phyloP scores from a whole-genome alignment of 2,888 invertebrate genomes.

The Microctonus hyperodae region DNA sequence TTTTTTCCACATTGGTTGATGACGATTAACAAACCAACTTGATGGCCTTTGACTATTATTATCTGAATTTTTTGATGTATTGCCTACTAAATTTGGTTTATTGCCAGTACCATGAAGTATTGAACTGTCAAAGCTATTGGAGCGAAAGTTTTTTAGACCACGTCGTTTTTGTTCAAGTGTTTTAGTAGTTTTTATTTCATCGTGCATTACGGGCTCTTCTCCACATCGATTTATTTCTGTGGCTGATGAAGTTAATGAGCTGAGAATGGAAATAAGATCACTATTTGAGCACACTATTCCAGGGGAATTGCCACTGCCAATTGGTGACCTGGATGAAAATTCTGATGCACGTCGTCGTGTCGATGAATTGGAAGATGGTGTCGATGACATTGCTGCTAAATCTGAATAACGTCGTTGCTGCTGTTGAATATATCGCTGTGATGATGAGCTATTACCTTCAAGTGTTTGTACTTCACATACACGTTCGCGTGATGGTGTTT shows the following conservation, averaged over 20 bases:
- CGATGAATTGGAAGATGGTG: conserved; percentile 30
- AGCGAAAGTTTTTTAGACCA: conserved; percentile 75
- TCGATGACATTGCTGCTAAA: conserved; percentile 63
- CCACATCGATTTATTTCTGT: conserved; percentile 79
- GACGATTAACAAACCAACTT: conserved; percentile 80
- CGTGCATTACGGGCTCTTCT: conserved; percentile 39
- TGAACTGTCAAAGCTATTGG: conserved; percentile 86
- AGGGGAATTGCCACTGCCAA: conserved; percentile 52
- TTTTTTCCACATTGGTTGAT: conserved; percentile 76
- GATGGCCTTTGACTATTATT: conserved; percentile 63
- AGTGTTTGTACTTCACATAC: conserved; percentile 85
- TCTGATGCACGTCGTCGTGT: conserved; percentile 72
- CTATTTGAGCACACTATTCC: conserved; percentile 85
- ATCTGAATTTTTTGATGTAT: conserved; percentile 22
- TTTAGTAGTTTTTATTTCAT: conserved; percentile 41
- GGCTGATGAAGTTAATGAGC: conserved; percentile 80
- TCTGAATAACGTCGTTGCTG: conserved; percentile 75
- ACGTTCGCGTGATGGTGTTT: conserved; percentile 73
- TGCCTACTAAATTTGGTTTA: conserved; percentile 35
- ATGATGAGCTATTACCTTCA: conserved; percentile 69
- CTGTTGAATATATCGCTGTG: conserved; percentile 61
- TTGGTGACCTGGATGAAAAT: conserved; percentile 69
- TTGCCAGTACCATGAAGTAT: conserved; percentile 68
- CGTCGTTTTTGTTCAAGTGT: conserved; percentile 66
- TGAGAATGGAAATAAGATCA: conserved; percentile 80